Evolutionary conservation across 2,113 vertebrate genomes (phyloP).

Genomic region (Oophaga pumilio): DNA sequence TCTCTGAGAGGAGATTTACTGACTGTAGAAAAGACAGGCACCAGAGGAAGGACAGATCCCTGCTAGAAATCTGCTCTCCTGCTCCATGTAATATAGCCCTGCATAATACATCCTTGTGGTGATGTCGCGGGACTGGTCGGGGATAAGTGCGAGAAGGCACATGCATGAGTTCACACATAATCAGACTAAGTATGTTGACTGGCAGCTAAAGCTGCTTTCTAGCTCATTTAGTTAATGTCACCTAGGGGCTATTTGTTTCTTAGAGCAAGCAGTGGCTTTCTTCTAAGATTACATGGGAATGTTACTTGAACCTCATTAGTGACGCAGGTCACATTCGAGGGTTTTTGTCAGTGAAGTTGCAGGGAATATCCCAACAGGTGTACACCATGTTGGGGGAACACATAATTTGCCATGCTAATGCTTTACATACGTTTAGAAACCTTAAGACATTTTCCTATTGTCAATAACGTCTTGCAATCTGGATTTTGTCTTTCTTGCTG

Average conservation of each 20-base stretch:
- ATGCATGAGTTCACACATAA: constrained; percentile 2
- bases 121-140: background rate
- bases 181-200: constrained; percentile 31
- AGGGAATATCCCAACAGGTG: background rate
- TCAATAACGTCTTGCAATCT: too few relatives aligned
- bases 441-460: too few relatives aligned
- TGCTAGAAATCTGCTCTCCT: background rate
- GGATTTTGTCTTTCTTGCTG: too few relatives aligned
- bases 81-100: background rate
- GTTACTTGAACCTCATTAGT: background rate
- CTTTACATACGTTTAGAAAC: too few relatives aligned
- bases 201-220: constrained; percentile 34
- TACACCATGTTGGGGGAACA: background rate
- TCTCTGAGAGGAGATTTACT: background rate
- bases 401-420: too few relatives aligned
- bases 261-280: background rate
- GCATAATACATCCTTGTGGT: background rate
- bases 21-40: background rate
- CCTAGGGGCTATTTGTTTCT: background rate
- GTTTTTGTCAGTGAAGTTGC: background rate
- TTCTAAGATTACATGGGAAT: background rate
- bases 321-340: background rate
- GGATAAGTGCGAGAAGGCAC: background rate
- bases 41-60: background rate
- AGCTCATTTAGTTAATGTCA: constrained; percentile 11